Percentiles rank a stretch among this genome's conserved stretches.
phyloP scores from a whole-genome alignment of 2,797 vertebrate species.

The Sitta carolinensis region DNA sequence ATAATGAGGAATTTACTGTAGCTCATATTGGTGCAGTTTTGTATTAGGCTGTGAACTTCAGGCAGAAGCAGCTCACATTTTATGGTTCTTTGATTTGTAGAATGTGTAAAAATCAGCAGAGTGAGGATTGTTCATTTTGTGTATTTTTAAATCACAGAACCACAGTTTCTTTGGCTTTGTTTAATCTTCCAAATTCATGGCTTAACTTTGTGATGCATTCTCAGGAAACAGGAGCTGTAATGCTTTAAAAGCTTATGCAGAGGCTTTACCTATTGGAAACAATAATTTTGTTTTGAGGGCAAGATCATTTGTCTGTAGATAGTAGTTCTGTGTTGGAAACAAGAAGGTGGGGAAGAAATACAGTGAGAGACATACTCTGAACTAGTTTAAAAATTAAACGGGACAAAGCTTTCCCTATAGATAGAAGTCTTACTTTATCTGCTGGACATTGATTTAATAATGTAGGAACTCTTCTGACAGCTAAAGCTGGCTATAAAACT shows the following conservation, averaged over 20 bases:
- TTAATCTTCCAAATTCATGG: not conserved
- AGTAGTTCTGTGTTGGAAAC: not conserved
- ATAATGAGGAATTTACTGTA: not conserved
- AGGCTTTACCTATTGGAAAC: not conserved
- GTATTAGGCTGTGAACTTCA: not conserved
- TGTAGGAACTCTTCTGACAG: slow-evolving; percentile 32
- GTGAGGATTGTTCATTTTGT: not conserved
- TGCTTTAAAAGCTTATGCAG: not conserved
- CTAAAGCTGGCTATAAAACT: slow-evolving; percentile 56
- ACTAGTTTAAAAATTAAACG: not conserved
- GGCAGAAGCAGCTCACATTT: not conserved
- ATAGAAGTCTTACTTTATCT: not conserved
- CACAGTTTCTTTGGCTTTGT: not conserved
- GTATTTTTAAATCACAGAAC: not conserved
- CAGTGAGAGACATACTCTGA: not conserved
- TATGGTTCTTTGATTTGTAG: not conserved
- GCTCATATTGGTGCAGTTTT: not conserved
- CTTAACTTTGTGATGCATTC: not conserved
- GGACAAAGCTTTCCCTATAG: not conserved
- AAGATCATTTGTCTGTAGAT: not conserved
- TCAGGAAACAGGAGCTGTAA: not conserved
- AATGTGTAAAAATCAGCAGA: not conserved
- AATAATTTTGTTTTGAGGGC: not conserved
- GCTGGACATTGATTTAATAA: slow-evolving; percentile 58
- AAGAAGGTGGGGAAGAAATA: not conserved